Conservation (phyloP, 2,888 invertebrate genomes). For the Balanococcus diminutus region DNA sequence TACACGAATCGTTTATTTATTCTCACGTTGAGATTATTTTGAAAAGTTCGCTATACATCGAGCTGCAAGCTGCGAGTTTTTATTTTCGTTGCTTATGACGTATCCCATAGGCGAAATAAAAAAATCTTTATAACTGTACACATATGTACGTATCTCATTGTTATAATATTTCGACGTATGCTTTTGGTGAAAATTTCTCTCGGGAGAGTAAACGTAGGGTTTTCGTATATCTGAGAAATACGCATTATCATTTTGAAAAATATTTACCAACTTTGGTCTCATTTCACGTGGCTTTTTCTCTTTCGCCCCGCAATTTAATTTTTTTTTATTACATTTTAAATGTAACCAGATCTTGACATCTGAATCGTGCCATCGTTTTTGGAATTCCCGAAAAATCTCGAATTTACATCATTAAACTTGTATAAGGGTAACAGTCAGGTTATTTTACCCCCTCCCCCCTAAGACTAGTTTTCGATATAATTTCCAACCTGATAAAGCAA, state of each 20-base stretch:
- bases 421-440: too few species aligned
- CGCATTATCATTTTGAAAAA: slow-evolving; percentile 20
- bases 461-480: too few species aligned
- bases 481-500: too few species aligned
- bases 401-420: background rate
- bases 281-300: background rate
- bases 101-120: slow-evolving; percentile 7
- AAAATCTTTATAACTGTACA: background rate
- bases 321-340: background rate
- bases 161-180: slow-evolving; percentile 31
- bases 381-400: background rate
- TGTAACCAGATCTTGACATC: background rate
- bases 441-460: too few species aligned
- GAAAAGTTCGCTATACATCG: background rate
- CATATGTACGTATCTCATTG: background rate
- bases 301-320: background rate
- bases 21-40: background rate
- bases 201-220: background rate
- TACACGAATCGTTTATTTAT: background rate
- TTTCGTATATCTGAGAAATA: background rate
- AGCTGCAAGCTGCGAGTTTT: background rate
- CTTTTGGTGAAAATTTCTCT: slow-evolving; percentile 18
- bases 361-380: background rate
- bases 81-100: background rate
- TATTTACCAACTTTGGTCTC: slow-evolving; percentile 23